Percentiles rank a stretch among this genome's conserved stretches.
Evolutionary conservation across 2,797 vertebrate species (phyloP).

Genomic region (Pangasius mekongensis): DNA sequence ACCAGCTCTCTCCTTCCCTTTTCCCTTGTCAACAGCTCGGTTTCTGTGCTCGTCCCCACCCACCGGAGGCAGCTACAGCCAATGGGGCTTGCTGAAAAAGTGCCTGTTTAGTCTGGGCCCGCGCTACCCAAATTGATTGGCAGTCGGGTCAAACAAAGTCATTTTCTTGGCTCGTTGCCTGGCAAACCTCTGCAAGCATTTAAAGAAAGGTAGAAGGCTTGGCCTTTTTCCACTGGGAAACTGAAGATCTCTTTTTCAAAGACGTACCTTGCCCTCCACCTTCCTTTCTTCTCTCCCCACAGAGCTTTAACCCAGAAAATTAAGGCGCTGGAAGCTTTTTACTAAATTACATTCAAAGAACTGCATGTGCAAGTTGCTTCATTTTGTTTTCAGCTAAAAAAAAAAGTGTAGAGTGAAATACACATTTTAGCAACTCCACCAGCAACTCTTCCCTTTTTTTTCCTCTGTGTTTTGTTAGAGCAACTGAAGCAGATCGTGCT

Average conservation of each 20-base stretch:
- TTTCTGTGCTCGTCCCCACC: conserved; percentile 74
- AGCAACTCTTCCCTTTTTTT: background rate
- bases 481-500: background rate
- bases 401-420: background rate
- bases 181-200: conserved; percentile 86
- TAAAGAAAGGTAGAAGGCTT: conserved; percentile 77
- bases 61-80: conserved; percentile 86
- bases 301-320: conserved; percentile 46
- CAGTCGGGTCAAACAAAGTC: conserved; percentile 97
- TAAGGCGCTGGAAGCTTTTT: conserved; percentile 19
- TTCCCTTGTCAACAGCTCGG: conserved; percentile 75
- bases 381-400: background rate
- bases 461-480: conserved; percentile 11
- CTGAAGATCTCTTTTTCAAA: conserved; percentile 49
- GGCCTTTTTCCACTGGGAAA: conserved; percentile 58
- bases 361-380: conserved; percentile 15
- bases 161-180: conserved; percentile 84
- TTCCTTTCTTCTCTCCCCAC: conserved; percentile 36
- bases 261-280: conserved; percentile 75
- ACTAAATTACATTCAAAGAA: conserved; percentile 12
- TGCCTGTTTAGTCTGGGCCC: conserved; percentile 93
- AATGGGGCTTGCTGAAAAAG: conserved; percentile 84
- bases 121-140: conserved; percentile 91
- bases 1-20: conserved; percentile 61
- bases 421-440: background rate